phyloP scores from a whole-genome alignment of 1,140 invertebrate species.

The Hypsibius dujardini region DNA sequence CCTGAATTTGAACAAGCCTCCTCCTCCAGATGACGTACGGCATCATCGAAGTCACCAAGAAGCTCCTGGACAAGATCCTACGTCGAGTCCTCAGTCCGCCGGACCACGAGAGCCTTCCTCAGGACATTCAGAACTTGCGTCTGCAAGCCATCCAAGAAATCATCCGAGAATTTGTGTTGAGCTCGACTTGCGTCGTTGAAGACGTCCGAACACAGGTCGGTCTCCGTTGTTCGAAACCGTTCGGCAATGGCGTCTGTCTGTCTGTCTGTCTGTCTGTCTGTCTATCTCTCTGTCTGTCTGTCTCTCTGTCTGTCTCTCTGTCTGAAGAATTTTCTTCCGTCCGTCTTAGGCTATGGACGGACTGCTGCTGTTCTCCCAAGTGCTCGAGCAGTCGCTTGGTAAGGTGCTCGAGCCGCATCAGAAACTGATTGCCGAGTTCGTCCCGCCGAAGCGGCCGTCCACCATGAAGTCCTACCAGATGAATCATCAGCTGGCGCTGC shows the following conservation, averaged over 20 bases:
- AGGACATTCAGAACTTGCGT: neutral
- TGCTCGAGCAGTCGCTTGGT: constrained; percentile 65
- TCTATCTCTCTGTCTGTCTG: too few relatives aligned
- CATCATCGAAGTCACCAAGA: neutral
- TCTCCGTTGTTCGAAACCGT: neutral
- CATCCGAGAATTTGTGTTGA: constrained; percentile 8
- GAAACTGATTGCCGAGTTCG: constrained; percentile 76
- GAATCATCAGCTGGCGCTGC: constrained; percentile 19
- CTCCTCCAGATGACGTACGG: neutral
- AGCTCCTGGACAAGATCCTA: constrained; percentile 1
- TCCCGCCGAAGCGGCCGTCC: constrained; percentile 64
- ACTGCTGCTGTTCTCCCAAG: constrained; percentile 58
- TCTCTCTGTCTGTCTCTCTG: neutral
- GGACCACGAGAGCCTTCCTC: neutral
- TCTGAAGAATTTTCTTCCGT: constrained; percentile 1
- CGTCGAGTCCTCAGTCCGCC: neutral
- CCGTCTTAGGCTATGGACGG: constrained; percentile 57
- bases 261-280: too few relatives aligned
- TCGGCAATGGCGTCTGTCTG: too few relatives aligned
- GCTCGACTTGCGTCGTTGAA: neutral
- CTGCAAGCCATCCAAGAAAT: constrained; percentile 5
- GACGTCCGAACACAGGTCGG: constrained; percentile 15
- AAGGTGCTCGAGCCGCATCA: constrained; percentile 87
- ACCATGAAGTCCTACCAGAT: constrained; percentile 20
- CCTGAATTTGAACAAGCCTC: too few relatives aligned